These are phyloP conservation scores for Cyclura pinguis DNA, from an alignment of 2,797 vertebrate species.

Conservation along the genomic window DNA sequence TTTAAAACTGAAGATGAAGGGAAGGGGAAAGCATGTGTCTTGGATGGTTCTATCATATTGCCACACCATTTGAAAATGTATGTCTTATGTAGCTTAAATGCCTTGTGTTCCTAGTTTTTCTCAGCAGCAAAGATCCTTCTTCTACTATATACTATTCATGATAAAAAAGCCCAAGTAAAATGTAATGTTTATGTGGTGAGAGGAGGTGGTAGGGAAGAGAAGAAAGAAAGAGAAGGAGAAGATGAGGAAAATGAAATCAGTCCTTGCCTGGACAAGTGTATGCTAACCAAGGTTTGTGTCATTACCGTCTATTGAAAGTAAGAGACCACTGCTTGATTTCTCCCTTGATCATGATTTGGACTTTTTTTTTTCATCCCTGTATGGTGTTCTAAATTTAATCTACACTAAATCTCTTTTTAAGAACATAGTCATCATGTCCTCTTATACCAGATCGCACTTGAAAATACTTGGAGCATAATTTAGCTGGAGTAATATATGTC, in stretches of 20 bases:
- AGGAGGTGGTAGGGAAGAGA: neutral
- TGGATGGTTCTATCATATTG: neutral
- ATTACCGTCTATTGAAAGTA: neutral
- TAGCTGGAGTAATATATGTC: slow-evolving; percentile 30
- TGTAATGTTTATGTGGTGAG: neutral
- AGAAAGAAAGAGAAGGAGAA: neutral
- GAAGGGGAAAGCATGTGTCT: no score
- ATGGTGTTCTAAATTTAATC: slow-evolving; percentile 23
- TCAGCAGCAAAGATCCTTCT: neutral
- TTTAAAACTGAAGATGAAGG: no score
- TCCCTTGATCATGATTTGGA: neutral
- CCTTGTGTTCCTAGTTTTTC: neutral
- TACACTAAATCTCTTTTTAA: slow-evolving; percentile 17
- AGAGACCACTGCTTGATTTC: slow-evolving; percentile 10
- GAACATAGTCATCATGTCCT: neutral
- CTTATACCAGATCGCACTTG: neutral
- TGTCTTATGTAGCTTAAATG: neutral
- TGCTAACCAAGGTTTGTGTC: neutral
- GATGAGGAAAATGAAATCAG: neutral
- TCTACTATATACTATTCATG: neutral
- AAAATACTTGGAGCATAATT: slow-evolving; percentile 43
- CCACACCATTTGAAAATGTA: no score
- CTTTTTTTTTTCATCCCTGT: neutral
- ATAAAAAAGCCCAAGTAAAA: neutral
- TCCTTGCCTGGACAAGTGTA: neutral